Evolutionary conservation across 2,113 vertebrate species (phyloP).

Genomic region (Nesoenas mayeri): DNA sequence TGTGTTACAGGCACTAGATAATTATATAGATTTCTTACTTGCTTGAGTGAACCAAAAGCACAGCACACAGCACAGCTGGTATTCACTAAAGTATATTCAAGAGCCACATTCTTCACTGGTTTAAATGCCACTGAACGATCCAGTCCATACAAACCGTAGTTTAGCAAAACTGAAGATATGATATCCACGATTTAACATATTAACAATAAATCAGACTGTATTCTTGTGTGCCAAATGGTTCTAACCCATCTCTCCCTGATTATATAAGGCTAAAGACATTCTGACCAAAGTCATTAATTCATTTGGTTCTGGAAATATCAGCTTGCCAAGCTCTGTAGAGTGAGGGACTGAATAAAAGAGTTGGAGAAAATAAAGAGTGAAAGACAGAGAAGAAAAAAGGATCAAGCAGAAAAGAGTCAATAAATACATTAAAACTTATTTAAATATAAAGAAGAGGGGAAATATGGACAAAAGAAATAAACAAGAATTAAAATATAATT

Average conservation of each 20-base stretch:
- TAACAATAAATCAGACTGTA: neutral
- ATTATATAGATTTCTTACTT: constrained; percentile 49
- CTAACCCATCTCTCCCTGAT: neutral
- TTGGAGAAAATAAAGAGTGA: neutral
- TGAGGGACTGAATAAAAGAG: neutral
- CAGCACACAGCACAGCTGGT: neutral
- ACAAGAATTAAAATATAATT: neutral
- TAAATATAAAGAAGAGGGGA: neutral
- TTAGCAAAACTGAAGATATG: neutral
- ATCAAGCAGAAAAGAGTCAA: neutral
- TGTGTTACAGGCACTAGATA: constrained; percentile 35
- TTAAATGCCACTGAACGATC: neutral
- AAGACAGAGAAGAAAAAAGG: neutral
- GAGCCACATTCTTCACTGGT: neutral
- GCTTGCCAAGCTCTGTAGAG: neutral
- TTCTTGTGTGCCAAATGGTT: neutral
- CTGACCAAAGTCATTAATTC: neutral
- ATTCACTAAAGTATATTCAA: neutral
- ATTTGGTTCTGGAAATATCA: neutral
- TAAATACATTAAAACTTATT: neutral
- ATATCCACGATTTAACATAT: neutral
- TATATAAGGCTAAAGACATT: neutral
- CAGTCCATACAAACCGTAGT: neutral
- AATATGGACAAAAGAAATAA: neutral
- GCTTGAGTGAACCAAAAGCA: constrained; percentile 19